Evolutionary conservation across 2,113 vertebrate genomes (phyloP).

Genomic region (Epinephelus cyanopodus): DNA sequence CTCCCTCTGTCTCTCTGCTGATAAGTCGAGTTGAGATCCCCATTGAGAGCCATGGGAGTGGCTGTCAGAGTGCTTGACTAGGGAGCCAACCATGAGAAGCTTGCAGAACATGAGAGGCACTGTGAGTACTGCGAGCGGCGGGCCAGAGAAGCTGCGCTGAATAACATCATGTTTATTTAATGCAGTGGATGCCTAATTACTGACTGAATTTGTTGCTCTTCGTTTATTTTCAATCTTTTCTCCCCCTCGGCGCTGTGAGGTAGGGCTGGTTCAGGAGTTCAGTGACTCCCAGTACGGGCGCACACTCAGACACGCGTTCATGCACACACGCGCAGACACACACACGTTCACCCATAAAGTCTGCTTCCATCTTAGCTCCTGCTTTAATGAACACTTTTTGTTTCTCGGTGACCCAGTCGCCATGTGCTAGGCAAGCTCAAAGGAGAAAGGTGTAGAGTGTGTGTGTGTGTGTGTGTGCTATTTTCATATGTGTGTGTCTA

Average conservation of each 20-base stretch:
- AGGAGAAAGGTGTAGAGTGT: conserved; percentile 24
- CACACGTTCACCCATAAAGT: neutral
- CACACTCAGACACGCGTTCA: neutral
- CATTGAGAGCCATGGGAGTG: conserved; percentile 69
- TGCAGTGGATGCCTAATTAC: conserved; percentile 80
- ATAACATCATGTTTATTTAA: conserved; percentile 85
- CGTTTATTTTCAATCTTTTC: conserved; percentile 59
- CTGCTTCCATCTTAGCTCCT: neutral
- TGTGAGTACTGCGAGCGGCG: conserved; percentile 19
- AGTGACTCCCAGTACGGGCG: conserved; percentile 52
- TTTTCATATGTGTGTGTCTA: conserved; percentile 10
- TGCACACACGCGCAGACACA: neutral
- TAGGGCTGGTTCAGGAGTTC: conserved; percentile 83
- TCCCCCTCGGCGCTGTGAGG: conserved; percentile 50
- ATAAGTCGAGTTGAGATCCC: conserved; percentile 67
- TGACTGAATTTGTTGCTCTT: conserved; percentile 67
- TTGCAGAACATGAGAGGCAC: conserved; percentile 56
- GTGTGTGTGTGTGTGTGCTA: neutral
- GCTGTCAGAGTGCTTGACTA: conserved; percentile 64
- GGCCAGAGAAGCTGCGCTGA: conserved; percentile 37
- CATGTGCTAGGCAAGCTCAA: conserved; percentile 10
- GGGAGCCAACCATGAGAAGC: conserved; percentile 53
- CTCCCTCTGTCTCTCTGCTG: conserved; percentile 52
- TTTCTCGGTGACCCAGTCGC: conserved; percentile 43
- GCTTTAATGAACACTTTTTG: conserved; percentile 38